Evolutionary conservation across 2,888 invertebrate species (phyloP), one percentile per base, ranked within the genome.

Genomic region (Cacoxenus indagator): DNA sequence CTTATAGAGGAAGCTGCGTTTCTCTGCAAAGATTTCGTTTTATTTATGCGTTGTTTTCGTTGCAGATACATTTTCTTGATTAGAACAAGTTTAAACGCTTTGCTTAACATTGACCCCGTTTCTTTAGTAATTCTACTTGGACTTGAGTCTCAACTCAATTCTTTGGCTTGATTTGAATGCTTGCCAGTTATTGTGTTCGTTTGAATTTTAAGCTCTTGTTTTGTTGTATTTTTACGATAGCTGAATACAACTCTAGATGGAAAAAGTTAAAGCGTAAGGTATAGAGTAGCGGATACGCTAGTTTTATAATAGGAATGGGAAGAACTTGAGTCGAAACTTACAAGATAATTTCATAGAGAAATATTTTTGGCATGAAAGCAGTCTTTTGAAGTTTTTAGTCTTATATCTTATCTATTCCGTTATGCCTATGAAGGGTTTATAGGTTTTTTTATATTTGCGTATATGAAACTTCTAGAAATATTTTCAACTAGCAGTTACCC

Each of bases 1-100:
- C 74, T 93, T 90, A 88, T 96, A 96, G 37, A 95, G 85, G 91
- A 93, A 93, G 37, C 93, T 93, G 80, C 93, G 92, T 85, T 95
- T 91, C 86, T 92, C 95, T 95, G 90, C n/a, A 31, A 59, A 31
- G 24, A 61, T 57, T n/a, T 27, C 4, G 11, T 57, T 4, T 57
- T 57, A n/a, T 57, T 46, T 8, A 31, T 5, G 31, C 9, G 31
- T 31, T 5, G 31, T 31, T 31, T 9, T 46, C 8, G n/a, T 46
- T n/a, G n/a, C n/a, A n/a, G n/a, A 31, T 8, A 31, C 9, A 31
- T 31, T 31, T 5, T 31, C 54, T 5, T 54, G 54, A 5, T 54
- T 54, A 43, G 61, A 61, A 61, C 61, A 61, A 59, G 59, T 59
- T 59, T 59, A 22, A 1, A 59, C 59, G 37, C 37, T 59, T 37